phyloP scores from a whole-genome alignment of 2,797 vertebrate species.

The Alosa sapidissima region DNA sequence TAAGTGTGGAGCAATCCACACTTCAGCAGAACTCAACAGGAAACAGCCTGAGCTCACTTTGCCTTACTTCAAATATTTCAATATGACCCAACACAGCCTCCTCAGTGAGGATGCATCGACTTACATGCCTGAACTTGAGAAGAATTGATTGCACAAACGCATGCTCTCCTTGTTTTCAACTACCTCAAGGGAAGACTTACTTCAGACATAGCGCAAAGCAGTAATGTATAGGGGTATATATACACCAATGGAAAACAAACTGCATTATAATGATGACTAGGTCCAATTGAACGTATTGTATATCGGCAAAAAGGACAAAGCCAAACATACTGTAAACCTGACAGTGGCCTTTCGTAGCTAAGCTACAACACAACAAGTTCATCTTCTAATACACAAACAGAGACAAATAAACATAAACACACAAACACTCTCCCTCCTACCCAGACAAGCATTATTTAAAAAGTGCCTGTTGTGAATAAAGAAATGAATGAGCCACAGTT shows the following conservation, averaged over 20 bases:
- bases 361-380: not conserved
- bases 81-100: not conserved
- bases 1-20: not conserved
- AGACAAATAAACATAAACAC: not conserved
- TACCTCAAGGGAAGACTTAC: not conserved
- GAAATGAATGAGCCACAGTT: not conserved
- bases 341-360: not conserved
- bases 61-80: not conserved
- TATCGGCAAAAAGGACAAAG: not conserved
- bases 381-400: not conserved
- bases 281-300: not conserved
- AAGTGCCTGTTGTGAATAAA: not conserved
- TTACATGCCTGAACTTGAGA: constrained; percentile 32
- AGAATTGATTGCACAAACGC: constrained; percentile 18
- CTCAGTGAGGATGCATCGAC: constrained; percentile 18
- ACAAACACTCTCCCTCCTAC: not conserved
- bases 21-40: not conserved
- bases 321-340: not conserved
- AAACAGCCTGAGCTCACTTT: not conserved
- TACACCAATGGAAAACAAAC: not conserved
- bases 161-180: constrained; percentile 18
- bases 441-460: not conserved
- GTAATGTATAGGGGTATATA: not conserved
- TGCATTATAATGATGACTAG: not conserved
- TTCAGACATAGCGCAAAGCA: not conserved